Conservation (phyloP, 2,888 invertebrate genomes). For the Tuta absoluta region DNA sequence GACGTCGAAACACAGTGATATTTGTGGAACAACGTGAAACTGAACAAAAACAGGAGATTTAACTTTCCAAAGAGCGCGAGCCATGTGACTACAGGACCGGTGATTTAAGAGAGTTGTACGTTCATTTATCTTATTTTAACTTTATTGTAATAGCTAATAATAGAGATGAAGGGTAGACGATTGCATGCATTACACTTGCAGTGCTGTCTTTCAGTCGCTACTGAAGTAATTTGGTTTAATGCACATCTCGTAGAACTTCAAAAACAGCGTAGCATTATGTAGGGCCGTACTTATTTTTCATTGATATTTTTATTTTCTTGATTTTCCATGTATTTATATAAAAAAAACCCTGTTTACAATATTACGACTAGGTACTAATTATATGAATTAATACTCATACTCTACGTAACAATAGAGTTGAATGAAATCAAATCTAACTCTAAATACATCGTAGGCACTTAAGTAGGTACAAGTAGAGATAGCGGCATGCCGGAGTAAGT, state of each 20-base stretch:
- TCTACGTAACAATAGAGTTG: not conserved
- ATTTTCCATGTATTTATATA: too few relatives aligned
- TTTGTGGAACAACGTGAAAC: constrained; percentile 60
- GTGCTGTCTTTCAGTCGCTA: constrained; percentile 27
- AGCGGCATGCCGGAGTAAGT: not conserved
- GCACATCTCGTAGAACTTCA: not conserved
- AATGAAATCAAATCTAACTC: constrained; percentile 1
- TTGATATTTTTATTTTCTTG: too few relatives aligned
- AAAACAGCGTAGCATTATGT: not conserved
- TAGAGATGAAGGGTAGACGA: constrained; percentile 44
- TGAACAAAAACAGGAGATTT: constrained; percentile 66
- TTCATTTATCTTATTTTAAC: constrained; percentile 61
- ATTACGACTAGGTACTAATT: too few relatives aligned
- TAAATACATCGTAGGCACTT: not conserved
- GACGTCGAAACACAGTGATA: constrained; percentile 55
- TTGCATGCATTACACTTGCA: constrained; percentile 42
- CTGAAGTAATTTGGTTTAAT: not conserved
- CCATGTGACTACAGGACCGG: constrained; percentile 72
- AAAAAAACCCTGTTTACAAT: too few relatives aligned
- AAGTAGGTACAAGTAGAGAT: not conserved
- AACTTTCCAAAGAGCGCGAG: constrained; percentile 67
- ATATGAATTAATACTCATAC: not conserved
- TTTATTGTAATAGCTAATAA: constrained; percentile 59
- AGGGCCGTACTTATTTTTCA: not conserved
- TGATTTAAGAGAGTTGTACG: constrained; percentile 68